Evolutionary conservation across 53 echinoderm and acorn worm species (phyloP), one percentile per base, ranked within the genome.

Genomic region (Hippasteria phrygiana): DNA sequence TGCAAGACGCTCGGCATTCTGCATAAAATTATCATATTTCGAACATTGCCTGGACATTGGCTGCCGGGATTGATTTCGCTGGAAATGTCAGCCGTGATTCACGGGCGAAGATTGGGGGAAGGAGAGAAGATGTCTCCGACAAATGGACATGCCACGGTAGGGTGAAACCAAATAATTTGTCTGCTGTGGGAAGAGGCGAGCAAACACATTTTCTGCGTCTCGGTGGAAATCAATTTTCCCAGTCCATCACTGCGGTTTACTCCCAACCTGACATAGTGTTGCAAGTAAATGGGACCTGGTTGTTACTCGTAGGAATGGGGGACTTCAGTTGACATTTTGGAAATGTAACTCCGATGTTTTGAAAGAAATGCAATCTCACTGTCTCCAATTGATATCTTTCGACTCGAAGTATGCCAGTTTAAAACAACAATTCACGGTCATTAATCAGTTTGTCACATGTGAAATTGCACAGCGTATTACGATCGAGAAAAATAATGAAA

Each of bases 41-140:
- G 26, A 22, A 59, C 26, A 59, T 67, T 18, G 8, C 24, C 59
- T 18, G 59, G 17, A 67, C 69, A 67, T 31, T 67, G 69, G 69
- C 69, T 18, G 13, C 42, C 41, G 14, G 43, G 43, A 73, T 73
- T 73, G 73, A 73, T 73, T 73, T 26, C 43, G 73, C 73, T 40
- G 73, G 24, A 73, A 73, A 73, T 73, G 73, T 73, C 73, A 73
- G 43, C 4, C 20, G n/a, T 73, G n/a, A 42, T 73, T 73, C 73
- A 39, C 40, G 20, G 43, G 73, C 9, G 73, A 42, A 22, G 43
- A 42, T 3, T 6, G 73, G 43, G 73, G 73, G 18, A 27, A 73
- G 26, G 9, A 26, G 43, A 11, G 24, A 73, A 41, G 27, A 73
- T 34, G 71, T 71, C 22, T 62, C 4, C 18, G 9, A 22, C 13